Conservation (phyloP, 2,113 vertebrate genomes). For the Elgaria multicarinata region DNA sequence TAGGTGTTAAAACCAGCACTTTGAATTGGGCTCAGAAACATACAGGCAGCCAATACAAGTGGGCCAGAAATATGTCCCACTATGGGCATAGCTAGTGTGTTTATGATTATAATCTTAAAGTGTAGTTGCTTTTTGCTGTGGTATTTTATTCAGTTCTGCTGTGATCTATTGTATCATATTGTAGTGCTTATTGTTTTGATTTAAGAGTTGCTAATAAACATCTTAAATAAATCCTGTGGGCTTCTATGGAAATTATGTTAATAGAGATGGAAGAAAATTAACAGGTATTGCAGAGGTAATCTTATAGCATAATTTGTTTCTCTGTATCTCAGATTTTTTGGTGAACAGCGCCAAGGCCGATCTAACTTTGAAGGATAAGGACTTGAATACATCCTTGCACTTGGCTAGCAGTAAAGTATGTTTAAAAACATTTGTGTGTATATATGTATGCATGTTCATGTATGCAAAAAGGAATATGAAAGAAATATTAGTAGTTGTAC, state of each 20-base stretch:
- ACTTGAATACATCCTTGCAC: constrained; percentile 91
- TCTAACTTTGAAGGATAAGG: constrained; percentile 86
- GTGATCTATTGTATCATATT: background rate
- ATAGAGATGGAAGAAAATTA: constrained; percentile 1
- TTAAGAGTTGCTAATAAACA: background rate
- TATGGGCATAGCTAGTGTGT: background rate
- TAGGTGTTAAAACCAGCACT: too few species aligned
- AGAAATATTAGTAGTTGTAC: background rate
- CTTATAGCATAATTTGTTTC: background rate
- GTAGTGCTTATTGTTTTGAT: background rate
- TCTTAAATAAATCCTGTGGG: background rate
- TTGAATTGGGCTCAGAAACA: too few species aligned
- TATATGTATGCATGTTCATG: background rate
- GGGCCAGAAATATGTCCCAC: too few species aligned
- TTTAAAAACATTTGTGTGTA: constrained; percentile 17
- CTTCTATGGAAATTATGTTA: background rate
- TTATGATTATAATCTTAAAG: background rate
- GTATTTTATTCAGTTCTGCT: background rate
- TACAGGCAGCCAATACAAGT: too few species aligned
- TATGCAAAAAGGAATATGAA: background rate
- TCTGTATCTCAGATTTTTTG: constrained; percentile 83
- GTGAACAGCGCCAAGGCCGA: constrained; percentile 83
- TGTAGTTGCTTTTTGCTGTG: background rate
- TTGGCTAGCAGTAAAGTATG: constrained; percentile 93
- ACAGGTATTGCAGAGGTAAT: constrained; percentile 1